Evolutionary conservation across 2,888 invertebrate species (phyloP).

Genomic region (Lamellibrachia columna): DNA sequence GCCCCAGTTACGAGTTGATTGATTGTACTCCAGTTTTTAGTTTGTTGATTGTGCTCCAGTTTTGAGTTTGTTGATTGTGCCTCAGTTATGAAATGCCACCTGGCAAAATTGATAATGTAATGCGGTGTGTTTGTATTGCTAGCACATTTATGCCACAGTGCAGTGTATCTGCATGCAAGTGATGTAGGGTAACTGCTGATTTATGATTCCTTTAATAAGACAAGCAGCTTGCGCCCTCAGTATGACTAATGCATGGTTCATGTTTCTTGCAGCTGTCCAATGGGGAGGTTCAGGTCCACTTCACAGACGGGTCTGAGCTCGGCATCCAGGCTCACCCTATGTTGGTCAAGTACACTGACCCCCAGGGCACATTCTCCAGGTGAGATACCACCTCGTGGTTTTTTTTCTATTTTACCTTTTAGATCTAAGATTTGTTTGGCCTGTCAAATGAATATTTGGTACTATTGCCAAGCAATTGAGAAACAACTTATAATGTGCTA

Average conservation of each 20-base stretch:
- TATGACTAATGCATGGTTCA: slow-evolving; percentile 16
- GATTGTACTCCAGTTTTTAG: neutral
- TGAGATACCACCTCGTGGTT: neutral
- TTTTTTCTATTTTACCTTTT: neutral
- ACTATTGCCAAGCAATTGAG: too few species aligned
- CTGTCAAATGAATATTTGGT: too few species aligned
- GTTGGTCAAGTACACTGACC: slow-evolving; percentile 60
- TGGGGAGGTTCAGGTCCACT: slow-evolving; percentile 70
- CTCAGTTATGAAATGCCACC: neutral
- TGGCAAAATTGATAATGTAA: too few species aligned
- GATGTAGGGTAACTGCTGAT: too few species aligned
- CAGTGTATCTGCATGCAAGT: too few species aligned
- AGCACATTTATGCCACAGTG: too few species aligned
- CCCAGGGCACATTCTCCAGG: slow-evolving; percentile 44
- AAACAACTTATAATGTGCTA: too few species aligned
- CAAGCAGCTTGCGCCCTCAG: neutral
- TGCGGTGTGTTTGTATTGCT: too few species aligned
- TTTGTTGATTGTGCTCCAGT: too few species aligned
- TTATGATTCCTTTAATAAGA: too few species aligned
- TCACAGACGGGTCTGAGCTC: slow-evolving; percentile 69
- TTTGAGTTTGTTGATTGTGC: too few species aligned
- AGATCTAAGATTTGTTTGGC: too few species aligned
- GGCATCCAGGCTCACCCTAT: slow-evolving; percentile 62
- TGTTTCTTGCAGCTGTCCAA: slow-evolving; percentile 62
- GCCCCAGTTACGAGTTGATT: neutral